phyloP scores from a whole-genome alignment of 2,888 invertebrate genomes.

The Mechanitis mazaeus region DNA sequence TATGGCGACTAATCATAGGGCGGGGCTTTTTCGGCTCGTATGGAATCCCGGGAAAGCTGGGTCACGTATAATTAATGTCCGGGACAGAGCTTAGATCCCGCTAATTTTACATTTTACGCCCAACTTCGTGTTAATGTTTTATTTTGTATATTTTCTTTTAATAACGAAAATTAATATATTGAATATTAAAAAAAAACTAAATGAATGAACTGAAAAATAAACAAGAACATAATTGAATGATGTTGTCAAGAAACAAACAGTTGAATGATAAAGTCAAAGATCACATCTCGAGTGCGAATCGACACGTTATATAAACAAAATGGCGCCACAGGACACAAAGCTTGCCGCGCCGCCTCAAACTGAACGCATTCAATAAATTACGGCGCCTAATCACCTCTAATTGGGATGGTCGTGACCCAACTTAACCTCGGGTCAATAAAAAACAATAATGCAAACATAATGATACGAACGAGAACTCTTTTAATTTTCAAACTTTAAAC shows the following conservation, averaged over 20 bases:
- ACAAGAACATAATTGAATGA: slow-evolving; percentile 24
- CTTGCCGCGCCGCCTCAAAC: slow-evolving; percentile 49
- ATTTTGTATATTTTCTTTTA: too few relatives aligned
- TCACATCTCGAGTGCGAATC: slow-evolving; percentile 50
- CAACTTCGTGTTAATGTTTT: slow-evolving; percentile 5
- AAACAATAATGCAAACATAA: slow-evolving; percentile 73
- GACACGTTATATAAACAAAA: slow-evolving; percentile 54
- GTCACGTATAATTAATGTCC: slow-evolving; percentile 27
- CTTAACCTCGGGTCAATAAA: slow-evolving; percentile 69
- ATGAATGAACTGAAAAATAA: slow-evolving; percentile 12
- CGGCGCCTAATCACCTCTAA: slow-evolving; percentile 71
- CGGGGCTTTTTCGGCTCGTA: slow-evolving; percentile 28
- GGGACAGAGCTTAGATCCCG: slow-evolving; percentile 18
- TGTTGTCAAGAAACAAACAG: not conserved
- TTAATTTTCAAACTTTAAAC: slow-evolving; percentile 68
- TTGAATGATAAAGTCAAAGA: slow-evolving; percentile 7
- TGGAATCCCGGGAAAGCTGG: slow-evolving; percentile 29
- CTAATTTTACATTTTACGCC: slow-evolving; percentile 21
- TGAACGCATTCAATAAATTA: slow-evolving; percentile 73
- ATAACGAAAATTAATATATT: too few relatives aligned
- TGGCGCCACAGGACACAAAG: slow-evolving; percentile 62
- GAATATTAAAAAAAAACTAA: too few relatives aligned
- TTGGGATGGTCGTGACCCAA: slow-evolving; percentile 74
- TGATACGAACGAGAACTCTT: slow-evolving; percentile 66
- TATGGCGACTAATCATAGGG: slow-evolving; percentile 36